phyloP scores from a whole-genome alignment of 2,113 vertebrate species.

The Rhodinocichla rosea region DNA sequence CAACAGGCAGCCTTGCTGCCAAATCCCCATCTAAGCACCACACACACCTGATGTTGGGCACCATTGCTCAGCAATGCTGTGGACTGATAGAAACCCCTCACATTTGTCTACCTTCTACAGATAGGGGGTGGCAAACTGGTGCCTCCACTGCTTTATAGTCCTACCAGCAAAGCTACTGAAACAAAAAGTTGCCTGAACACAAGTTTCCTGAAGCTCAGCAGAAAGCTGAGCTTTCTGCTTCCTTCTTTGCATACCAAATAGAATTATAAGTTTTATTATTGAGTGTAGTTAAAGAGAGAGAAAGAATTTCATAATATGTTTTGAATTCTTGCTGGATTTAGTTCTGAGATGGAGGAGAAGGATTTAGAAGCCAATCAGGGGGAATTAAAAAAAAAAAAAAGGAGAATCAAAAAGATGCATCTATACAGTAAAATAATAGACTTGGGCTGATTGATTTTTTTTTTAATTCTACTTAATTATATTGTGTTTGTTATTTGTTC shows the following conservation, averaged over 20 bases:
- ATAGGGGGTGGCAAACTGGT: not conserved
- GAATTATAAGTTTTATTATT: slow-evolving; percentile 36
- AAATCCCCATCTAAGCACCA: not conserved
- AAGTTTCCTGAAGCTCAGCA: not conserved
- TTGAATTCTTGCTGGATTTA: slow-evolving; percentile 15
- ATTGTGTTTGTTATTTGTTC: not conserved
- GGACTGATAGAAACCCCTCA: accelerated
- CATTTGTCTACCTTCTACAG: not conserved
- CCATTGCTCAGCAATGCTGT: accelerated
- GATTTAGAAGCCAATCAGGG: not conserved
- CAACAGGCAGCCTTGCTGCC: not conserved
- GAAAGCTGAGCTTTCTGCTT: not conserved
- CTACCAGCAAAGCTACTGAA: not conserved
- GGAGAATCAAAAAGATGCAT: not conserved
- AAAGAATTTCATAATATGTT: not conserved
- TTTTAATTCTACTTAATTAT: not conserved
- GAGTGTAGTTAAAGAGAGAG: not conserved
- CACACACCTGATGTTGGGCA: accelerated
- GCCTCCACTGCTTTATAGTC: not conserved
- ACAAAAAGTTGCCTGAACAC: not conserved
- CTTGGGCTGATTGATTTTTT: not conserved
- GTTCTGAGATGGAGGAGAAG: not conserved
- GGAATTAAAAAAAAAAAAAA: not conserved
- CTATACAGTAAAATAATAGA: not conserved
- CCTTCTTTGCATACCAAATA: not conserved